A percentile compares a stretch with the other conserved stretches of the same genome.
phyloP scores from a whole-genome alignment of 2,113 vertebrate species.

The Agapornis roseicollis region DNA sequence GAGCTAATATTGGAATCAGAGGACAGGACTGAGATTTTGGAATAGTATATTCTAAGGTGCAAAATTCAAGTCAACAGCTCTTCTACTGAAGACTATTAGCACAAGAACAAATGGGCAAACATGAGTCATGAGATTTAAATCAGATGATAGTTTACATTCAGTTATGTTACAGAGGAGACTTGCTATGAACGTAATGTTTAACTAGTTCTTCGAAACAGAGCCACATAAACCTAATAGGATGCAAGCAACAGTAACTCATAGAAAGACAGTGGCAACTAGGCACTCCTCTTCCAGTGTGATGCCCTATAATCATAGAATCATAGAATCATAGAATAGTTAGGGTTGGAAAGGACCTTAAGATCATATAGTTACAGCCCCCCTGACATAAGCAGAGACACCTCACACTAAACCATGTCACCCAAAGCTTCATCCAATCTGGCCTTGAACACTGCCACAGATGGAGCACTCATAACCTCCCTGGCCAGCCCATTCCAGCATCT shows the following conservation, averaged over 20 bases:
- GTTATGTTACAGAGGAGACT: not conserved
- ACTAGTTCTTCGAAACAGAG: not conserved
- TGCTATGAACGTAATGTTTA: not conserved
- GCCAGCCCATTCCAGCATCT: too few relatives aligned
- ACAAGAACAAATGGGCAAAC: not conserved
- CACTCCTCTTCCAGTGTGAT: not conserved
- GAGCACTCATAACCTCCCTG: too few relatives aligned
- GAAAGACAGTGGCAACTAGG: not conserved
- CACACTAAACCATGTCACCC: too few relatives aligned
- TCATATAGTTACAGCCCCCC: too few relatives aligned
- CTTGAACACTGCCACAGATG: too few relatives aligned
- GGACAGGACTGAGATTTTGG: not conserved
- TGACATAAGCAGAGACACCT: too few relatives aligned
- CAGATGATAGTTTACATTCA: not conserved
- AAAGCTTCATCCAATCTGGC: too few relatives aligned
- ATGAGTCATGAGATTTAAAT: not conserved
- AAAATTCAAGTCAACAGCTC: not conserved
- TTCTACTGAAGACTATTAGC: not conserved
- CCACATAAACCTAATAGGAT: not conserved
- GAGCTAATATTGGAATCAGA: not conserved
- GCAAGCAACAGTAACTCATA: accelerated
- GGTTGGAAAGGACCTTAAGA: too few relatives aligned
- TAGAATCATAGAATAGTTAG: too few relatives aligned
- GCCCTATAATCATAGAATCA: not conserved
- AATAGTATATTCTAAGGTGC: not conserved